Base-by-base conservation (phyloP, 2,797 vertebrate species). In the Enteromius viviparus region DNA sequence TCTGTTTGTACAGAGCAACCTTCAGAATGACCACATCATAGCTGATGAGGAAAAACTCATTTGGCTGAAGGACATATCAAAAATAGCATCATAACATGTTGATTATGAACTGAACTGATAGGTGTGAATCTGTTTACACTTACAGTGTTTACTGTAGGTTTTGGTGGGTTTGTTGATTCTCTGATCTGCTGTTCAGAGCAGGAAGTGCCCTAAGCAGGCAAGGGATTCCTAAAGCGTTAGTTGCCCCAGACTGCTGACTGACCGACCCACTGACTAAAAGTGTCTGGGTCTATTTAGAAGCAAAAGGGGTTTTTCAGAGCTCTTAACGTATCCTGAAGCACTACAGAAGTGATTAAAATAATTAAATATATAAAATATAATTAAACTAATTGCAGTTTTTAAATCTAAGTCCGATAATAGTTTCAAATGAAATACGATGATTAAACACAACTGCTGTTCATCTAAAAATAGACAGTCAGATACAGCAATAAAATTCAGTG, bases 221-320 rank as follows among this genome's bases (percentile, higher is more conserved):
- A 87, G 70, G 89, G 92, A 94, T 94, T 94, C 93, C 92, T 90
- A 82, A 40, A 88, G 77, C 84, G 45, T 92, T 93, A 90, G 89
- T 92, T 93, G 93, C 91, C 92, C 91, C 92, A 93, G 93, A 93
- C 93, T 82, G 86, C 87, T 66, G 85, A 83, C 84, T 69, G 85
- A 85, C 83, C 77, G 85, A 85, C 83, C 77, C 82, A 84, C 84
- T 81, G 84, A 84, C 76, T 85, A 78, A 76, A 29, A 65, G 23
- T 60, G 75, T 78, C 68, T 84, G 21, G 45, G 40, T 71, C 49
- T 71, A 37, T 64, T 42, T 45, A 58, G n/a, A 62, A 74, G 42
- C 58, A 72, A 70, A 71, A 23, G 58, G 26, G 23, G 9, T 14
- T 9, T 68, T 51, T 71, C 12, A 5, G 40, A n/a, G 23, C 4